Conservation (phyloP, 92 coral and sea anemone genomes). For the Porites rus region DNA sequence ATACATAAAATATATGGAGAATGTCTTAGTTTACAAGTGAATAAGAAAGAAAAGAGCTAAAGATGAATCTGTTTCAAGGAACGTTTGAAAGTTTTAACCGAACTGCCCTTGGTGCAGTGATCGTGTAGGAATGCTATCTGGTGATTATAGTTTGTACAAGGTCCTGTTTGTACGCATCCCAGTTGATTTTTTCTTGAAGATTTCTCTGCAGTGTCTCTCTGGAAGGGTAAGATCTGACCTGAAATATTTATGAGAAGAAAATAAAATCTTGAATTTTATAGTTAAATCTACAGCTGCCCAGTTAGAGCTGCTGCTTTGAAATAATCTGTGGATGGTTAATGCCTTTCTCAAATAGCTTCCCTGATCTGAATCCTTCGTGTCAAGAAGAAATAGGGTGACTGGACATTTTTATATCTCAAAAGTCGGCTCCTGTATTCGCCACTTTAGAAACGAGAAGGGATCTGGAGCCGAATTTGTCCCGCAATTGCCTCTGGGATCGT, state of each 20-base stretch:
- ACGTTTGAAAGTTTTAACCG: background rate
- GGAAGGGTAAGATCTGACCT: conserved; percentile 93
- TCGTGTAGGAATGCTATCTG: conserved; percentile 3
- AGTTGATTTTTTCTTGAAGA: conserved; percentile 90
- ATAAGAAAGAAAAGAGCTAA: background rate
- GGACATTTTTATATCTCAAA: no score
- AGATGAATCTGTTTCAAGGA: background rate
- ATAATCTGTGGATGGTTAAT: no score
- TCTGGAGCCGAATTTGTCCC: no score
- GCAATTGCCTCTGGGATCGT: no score
- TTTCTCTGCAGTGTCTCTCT: conserved; percentile 84
- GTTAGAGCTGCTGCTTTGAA: no score
- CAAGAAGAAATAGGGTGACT: no score
- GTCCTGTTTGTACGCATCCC: conserved; percentile 92
- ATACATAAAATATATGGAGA: background rate
- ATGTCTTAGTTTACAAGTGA: background rate
- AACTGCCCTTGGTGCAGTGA: background rate
- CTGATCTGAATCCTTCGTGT: no score
- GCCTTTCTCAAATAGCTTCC: no score
- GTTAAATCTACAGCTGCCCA: no score
- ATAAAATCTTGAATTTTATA: no score
- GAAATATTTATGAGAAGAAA: background rate
- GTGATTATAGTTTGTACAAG: conserved; percentile 34
- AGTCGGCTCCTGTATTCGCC: no score
- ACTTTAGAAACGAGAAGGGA: no score